Conservation (phyloP, 2,888 invertebrate genomes). For the Apodemia hepburni region DNA sequence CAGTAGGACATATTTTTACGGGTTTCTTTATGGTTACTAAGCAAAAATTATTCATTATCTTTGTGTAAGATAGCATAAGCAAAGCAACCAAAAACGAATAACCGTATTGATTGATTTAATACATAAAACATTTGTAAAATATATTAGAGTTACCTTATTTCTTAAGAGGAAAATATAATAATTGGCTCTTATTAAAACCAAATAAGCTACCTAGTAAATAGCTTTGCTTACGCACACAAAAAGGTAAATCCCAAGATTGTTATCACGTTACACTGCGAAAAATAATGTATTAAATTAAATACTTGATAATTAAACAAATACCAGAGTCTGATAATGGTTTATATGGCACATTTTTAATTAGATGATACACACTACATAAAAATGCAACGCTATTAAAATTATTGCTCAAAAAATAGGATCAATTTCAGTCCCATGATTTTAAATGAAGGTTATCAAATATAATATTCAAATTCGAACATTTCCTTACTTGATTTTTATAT, state of each 20-base stretch:
- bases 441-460: not conserved
- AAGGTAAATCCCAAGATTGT: not conserved
- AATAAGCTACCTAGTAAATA: not conserved
- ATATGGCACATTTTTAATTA: constrained; percentile 19
- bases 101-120: no score
- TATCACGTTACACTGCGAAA: not conserved
- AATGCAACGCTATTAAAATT: constrained; percentile 16
- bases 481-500: no score
- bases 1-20: not conserved
- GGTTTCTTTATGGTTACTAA: not conserved
- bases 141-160: no score
- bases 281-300: not conserved
- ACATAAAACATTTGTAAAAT: no score
- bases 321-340: not conserved
- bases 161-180: no score
- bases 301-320: not conserved
- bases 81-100: not conserved
- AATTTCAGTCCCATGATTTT: constrained; percentile 14
- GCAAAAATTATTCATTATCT: not conserved
- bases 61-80: not conserved
- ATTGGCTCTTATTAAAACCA: no score
- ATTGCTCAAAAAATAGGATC: constrained; percentile 16
- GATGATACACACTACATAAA: constrained; percentile 6
- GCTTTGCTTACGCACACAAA: not conserved
- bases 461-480: no score